Percentiles rank a stretch among this genome's conserved stretches.
Conservation (phyloP, 2,888 invertebrate genomes). For the Pilophorus perplexus region DNA sequence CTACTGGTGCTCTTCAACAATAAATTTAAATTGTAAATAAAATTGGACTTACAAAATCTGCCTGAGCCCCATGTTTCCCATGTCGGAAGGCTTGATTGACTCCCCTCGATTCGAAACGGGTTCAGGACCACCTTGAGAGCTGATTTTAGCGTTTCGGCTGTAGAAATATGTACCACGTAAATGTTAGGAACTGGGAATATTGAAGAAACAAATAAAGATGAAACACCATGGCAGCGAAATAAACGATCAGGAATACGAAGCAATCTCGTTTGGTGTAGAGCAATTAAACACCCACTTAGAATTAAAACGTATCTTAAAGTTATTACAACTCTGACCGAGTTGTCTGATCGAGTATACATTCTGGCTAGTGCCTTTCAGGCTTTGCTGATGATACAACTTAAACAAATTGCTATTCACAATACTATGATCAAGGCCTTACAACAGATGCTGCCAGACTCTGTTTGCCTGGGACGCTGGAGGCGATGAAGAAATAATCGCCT, state of each 20-base stretch:
- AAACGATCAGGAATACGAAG: background rate
- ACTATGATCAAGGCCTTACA: background rate
- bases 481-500: background rate
- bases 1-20: background rate
- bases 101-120: background rate
- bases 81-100: background rate
- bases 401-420: too few relatives aligned
- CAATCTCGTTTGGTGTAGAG: background rate
- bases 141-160: slow-evolving; percentile 2
- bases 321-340: too few relatives aligned
- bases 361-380: too few relatives aligned
- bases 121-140: background rate
- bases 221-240: background rate
- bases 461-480: background rate
- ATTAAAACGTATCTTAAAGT: too few relatives aligned
- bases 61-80: slow-evolving; percentile 17
- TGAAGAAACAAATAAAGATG: background rate
- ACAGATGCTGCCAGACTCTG: slow-evolving; percentile 13
- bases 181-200: too few relatives aligned
- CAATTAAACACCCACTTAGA: too few relatives aligned
- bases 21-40: background rate
- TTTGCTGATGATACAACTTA: too few relatives aligned
- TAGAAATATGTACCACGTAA: too few relatives aligned
- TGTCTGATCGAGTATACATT: too few relatives aligned
- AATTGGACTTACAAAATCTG: slow-evolving; percentile 24